Conservation (phyloP, 1,140 invertebrate species). For the Liolophura sinensis region DNA sequence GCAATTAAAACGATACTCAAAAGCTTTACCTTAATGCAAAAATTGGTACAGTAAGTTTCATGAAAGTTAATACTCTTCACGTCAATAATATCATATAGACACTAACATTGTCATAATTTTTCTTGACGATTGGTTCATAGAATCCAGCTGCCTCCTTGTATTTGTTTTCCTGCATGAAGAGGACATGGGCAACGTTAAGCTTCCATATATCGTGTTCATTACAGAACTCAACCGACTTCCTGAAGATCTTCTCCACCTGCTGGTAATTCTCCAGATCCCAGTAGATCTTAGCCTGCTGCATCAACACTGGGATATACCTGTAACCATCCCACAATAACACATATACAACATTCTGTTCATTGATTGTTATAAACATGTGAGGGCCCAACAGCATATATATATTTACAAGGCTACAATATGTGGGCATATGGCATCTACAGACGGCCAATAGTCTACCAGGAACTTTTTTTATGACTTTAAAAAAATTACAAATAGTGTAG, state of each 20-base stretch:
- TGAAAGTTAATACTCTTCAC: too few species aligned
- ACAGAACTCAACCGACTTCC: slow-evolving; percentile 97
- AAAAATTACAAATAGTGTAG: too few species aligned
- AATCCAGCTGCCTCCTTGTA: slow-evolving; percentile 98
- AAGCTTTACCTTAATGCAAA: too few species aligned
- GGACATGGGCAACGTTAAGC: slow-evolving; percentile 95
- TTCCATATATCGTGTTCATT: slow-evolving; percentile 97
- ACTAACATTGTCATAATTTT: slow-evolving; percentile 87
- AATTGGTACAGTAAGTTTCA: too few species aligned
- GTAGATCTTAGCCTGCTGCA: slow-evolving; percentile 99
- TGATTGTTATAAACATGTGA: too few species aligned
- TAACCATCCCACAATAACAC: slow-evolving; percentile 6
- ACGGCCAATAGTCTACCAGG: too few species aligned
- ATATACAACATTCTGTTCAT: background rate
- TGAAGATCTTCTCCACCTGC: slow-evolving; percentile 68
- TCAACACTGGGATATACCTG: slow-evolving; percentile 86
- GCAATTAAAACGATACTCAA: too few species aligned
- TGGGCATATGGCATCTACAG: too few species aligned
- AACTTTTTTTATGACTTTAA: too few species aligned
- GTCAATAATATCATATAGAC: too few species aligned
- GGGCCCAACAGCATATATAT: too few species aligned
- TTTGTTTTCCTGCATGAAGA: slow-evolving; percentile 99
- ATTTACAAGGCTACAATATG: too few species aligned
- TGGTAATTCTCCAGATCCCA: slow-evolving; percentile 97
- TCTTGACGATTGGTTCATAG: slow-evolving; percentile 98